A percentile compares a stretch with the other conserved stretches of the same genome.
phyloP scores from a whole-genome alignment of 1,140 invertebrate species.

The Vanessa atalanta region DNA sequence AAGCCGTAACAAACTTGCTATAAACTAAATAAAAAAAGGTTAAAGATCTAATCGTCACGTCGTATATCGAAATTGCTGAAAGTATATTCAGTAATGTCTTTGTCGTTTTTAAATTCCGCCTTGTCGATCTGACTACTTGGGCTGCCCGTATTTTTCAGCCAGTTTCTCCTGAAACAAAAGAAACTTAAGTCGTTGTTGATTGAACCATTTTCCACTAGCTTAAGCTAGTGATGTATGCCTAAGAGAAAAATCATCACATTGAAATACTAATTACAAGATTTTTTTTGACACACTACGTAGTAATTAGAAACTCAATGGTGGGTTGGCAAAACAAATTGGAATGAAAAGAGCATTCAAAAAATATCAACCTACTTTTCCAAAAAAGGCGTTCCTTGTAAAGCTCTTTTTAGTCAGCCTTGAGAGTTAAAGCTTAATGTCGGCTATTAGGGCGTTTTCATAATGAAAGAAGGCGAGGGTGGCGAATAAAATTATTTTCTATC shows the following conservation, averaged over 20 bases:
- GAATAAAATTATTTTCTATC: conserved; percentile 29
- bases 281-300: no score
- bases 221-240: no score
- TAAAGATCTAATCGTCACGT: conserved; percentile 48
- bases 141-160: conserved; percentile 85
- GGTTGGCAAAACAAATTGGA: neutral
- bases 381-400: conserved; percentile 5
- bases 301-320: neutral
- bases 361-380: conserved; percentile 1
- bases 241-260: no score
- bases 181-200: neutral
- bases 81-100: conserved; percentile 72
- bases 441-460: conserved; percentile 41
- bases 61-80: conserved; percentile 75
- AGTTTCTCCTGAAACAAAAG: conserved; percentile 83
- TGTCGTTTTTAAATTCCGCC: conserved; percentile 84
- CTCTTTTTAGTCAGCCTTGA: conserved; percentile 29
- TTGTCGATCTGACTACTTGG: conserved; percentile 85
- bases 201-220: no score
- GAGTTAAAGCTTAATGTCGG: conserved; percentile 33
- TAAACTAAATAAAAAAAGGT: neutral
- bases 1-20: conserved; percentile 12
- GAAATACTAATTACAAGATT: no score
- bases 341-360: neutral
- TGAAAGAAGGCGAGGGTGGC: conserved; percentile 34